Evolutionary conservation across 2,888 invertebrate species (phyloP).

Genomic region (Junonia oenone): DNA sequence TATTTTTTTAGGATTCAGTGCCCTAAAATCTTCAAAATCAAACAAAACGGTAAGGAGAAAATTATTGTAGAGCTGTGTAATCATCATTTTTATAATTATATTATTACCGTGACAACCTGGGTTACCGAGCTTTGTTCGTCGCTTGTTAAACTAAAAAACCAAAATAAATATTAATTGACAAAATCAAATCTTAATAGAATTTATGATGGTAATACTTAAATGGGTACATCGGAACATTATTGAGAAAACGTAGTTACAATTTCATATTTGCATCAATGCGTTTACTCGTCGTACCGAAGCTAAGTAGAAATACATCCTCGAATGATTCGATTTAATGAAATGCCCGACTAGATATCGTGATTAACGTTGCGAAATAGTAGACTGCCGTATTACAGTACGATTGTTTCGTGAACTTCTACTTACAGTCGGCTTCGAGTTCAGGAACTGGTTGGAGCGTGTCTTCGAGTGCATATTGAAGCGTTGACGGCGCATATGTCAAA

Average conservation of each 20-base stretch:
- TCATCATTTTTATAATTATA: too few species aligned
- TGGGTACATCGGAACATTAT: too few species aligned
- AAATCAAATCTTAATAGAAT: too few species aligned
- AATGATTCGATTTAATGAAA: background rate
- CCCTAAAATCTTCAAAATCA: too few species aligned
- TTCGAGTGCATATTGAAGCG: constrained; percentile 56
- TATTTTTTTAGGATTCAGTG: too few species aligned
- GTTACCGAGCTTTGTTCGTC: too few species aligned
- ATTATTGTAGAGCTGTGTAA: too few species aligned
- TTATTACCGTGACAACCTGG: too few species aligned
- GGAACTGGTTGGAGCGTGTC: constrained; percentile 57
- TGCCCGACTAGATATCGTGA: background rate
- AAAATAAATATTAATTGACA: too few species aligned
- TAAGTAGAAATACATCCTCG: background rate
- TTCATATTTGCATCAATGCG: background rate
- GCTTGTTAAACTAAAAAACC: too few species aligned
- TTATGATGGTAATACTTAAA: too few species aligned
- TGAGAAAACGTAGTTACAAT: background rate
- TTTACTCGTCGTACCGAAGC: background rate
- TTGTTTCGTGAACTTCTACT: constrained; percentile 33
- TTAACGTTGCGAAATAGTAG: background rate
- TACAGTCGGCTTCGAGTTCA: constrained; percentile 59
- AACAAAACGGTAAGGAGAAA: too few species aligned
- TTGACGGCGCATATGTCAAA: constrained; percentile 40
- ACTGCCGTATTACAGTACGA: background rate